Percentiles rank a stretch among this genome's conserved stretches.
Evolutionary conservation across 2,797 vertebrate species (phyloP).

Genomic region (Catostomus latipinnis): DNA sequence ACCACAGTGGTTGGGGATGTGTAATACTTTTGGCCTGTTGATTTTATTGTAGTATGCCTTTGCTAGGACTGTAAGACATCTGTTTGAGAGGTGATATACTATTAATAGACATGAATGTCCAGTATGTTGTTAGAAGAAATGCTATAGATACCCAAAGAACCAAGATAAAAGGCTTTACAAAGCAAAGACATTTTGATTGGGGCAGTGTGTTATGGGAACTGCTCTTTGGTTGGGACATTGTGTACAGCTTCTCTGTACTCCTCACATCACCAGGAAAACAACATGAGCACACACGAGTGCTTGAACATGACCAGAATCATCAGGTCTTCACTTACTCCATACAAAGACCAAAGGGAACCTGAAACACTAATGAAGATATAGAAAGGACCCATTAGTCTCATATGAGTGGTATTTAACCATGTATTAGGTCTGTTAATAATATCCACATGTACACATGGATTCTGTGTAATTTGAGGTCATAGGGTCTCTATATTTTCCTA

Average conservation of each 20-base stretch:
- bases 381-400: conserved; percentile 22
- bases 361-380: conserved; percentile 18
- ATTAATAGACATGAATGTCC: neutral
- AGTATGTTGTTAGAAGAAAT: neutral
- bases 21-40: too few relatives aligned
- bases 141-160: neutral
- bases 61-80: too few relatives aligned
- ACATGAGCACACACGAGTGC: neutral
- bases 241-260: conserved; percentile 31
- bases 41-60: too few relatives aligned
- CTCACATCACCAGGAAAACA: conserved; percentile 22
- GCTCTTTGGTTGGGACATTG: conserved; percentile 15
- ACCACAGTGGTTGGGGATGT: too few relatives aligned
- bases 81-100: neutral
- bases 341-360: conserved; percentile 1
- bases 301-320: conserved; percentile 18
- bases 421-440: conserved; percentile 32
- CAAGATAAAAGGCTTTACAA: neutral
- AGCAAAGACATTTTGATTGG: neutral
- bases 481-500: too few relatives aligned
- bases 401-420: neutral
- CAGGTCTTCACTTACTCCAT: conserved; percentile 4
- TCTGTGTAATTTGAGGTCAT: too few relatives aligned
- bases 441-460: conserved; percentile 13
- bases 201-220: conserved; percentile 18